Evolutionary conservation across 2,113 vertebrate species (phyloP).

Genomic region (Carollia perspicillata): DNA sequence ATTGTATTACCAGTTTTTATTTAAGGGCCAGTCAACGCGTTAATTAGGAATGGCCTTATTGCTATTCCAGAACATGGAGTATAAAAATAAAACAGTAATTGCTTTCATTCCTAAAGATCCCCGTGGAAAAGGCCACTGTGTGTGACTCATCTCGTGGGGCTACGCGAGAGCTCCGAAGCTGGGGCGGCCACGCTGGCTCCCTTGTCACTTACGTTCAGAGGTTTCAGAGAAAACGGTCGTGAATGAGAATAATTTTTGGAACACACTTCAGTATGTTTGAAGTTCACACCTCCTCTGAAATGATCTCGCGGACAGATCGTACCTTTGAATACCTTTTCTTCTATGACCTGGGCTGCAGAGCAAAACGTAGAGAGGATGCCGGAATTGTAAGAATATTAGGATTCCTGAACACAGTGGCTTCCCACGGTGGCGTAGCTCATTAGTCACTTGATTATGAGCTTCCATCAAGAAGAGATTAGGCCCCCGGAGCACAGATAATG

Average conservation of each 20-base stretch:
- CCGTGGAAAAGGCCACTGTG: not conserved
- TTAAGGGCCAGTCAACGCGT: conserved; percentile 47
- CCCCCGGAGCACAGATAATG: not conserved
- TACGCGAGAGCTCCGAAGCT: not conserved
- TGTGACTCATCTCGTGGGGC: not conserved
- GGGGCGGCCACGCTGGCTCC: not conserved
- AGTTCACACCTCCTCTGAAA: not conserved
- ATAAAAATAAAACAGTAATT: not conserved
- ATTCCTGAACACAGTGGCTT: not conserved
- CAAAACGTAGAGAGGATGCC: not conserved
- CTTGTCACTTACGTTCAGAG: not conserved
- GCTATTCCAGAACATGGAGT: not conserved
- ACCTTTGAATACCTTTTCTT: not conserved
- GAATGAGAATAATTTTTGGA: conserved; percentile 4
- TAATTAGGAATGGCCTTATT: conserved; percentile 8
- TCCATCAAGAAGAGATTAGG: not conserved
- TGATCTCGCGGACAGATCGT: not conserved
- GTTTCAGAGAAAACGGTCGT: not conserved
- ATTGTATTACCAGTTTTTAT: conserved; percentile 34
- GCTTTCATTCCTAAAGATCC: not conserved
- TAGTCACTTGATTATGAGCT: not conserved
- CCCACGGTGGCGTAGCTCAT: not conserved
- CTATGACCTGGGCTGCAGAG: not conserved
- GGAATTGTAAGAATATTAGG: not conserved
- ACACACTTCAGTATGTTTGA: not conserved